Percentiles rank a stretch among this genome's conserved stretches.
phyloP scores from a whole-genome alignment of 2,888 invertebrate species.

The Melolontha melolontha region DNA sequence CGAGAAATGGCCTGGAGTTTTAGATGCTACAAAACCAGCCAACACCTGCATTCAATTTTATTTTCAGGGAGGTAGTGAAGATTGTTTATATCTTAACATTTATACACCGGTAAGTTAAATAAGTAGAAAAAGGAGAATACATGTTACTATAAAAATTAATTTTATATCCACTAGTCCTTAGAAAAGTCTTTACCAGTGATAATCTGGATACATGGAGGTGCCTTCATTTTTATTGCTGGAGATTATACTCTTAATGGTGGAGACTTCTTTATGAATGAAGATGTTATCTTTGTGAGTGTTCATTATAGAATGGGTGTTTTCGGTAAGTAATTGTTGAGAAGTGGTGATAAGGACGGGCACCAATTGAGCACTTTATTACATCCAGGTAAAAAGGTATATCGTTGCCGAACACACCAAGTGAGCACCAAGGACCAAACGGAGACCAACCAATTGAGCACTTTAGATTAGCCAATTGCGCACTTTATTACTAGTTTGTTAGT shows the following conservation, averaged over 20 bases:
- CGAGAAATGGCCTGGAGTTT: slow-evolving; percentile 10
- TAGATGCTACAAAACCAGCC: slow-evolving; percentile 36
- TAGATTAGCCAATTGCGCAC: too few species aligned
- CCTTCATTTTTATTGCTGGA: slow-evolving; percentile 36
- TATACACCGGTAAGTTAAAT: slow-evolving; percentile 30
- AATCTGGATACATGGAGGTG: slow-evolving; percentile 40
- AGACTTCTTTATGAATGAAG: slow-evolving; percentile 47
- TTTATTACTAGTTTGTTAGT: too few species aligned
- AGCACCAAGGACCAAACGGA: too few species aligned
- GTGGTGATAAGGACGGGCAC: too few species aligned
- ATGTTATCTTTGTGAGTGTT: slow-evolving; percentile 30
- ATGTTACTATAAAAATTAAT: not conserved
- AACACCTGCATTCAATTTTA: slow-evolving; percentile 32
- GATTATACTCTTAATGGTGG: slow-evolving; percentile 61
- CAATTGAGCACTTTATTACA: too few species aligned
- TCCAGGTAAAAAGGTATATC: too few species aligned
- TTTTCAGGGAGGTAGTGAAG: slow-evolving; percentile 18
- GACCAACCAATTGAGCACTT: too few species aligned
- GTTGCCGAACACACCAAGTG: too few species aligned
- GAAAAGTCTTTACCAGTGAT: slow-evolving; percentile 37
- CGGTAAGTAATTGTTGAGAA: slow-evolving; percentile 38
- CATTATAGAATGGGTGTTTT: slow-evolving; percentile 38
- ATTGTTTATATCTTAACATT: slow-evolving; percentile 37
- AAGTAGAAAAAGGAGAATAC: not conserved
- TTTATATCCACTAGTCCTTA: slow-evolving; percentile 6